Evolutionary conservation across 2,113 vertebrate genomes (phyloP).

Genomic region (Sitta europaea): DNA sequence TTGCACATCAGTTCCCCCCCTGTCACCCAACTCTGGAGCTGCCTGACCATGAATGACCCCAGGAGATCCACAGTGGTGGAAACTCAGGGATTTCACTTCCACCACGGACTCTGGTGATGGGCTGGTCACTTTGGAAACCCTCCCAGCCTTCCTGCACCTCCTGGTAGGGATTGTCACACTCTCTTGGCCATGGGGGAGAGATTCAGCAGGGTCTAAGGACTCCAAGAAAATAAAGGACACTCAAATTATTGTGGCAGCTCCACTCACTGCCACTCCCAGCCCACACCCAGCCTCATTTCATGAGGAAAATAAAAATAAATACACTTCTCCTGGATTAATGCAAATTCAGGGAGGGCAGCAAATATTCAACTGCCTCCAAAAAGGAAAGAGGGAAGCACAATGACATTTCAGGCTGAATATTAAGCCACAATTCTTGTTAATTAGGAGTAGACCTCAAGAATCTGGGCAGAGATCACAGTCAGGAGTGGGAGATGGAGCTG

Average conservation of each 20-base stretch:
- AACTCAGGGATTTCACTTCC: not conserved
- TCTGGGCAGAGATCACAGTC: not conserved
- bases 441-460: not conserved
- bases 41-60: not conserved
- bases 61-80: not conserved
- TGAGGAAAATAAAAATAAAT: too few species aligned
- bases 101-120: not conserved
- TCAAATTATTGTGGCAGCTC: not conserved
- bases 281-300: not conserved
- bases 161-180: not conserved
- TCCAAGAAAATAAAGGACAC: not conserved
- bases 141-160: not conserved
- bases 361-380: not conserved
- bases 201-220: not conserved
- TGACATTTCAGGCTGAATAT: not conserved
- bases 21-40: not conserved
- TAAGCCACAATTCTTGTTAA: slow-evolving; percentile 3
- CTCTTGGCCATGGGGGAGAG: not conserved
- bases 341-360: not conserved
- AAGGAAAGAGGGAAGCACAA: not conserved
- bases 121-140: not conserved
- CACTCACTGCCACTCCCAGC: not conserved
- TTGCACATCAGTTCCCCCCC: not conserved
- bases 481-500: not conserved
- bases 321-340: not conserved